Percentiles rank a stretch among this genome's conserved stretches.
Conservation (phyloP, 2,888 invertebrate species). For the Caenorhabditis sp. region DNA sequence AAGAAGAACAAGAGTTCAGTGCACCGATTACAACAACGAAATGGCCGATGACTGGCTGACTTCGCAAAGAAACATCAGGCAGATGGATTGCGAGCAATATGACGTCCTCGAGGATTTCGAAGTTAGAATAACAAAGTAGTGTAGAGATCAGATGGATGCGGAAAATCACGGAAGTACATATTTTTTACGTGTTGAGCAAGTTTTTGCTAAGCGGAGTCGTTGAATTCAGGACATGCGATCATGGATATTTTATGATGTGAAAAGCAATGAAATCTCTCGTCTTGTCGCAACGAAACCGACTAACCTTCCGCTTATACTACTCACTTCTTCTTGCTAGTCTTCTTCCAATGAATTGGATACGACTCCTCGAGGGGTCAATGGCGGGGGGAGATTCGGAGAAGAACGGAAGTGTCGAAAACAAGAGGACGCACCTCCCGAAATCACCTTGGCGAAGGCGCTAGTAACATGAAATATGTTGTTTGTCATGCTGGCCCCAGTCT, state of each 20-base stretch:
- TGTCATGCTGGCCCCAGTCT: slow-evolving; percentile 25
- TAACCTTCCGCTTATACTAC: slow-evolving; percentile 30
- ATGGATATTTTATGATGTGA: slow-evolving; percentile 58
- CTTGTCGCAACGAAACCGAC: not conserved
- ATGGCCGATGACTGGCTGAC: not conserved
- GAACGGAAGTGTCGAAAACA: slow-evolving; percentile 54
- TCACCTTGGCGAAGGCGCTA: slow-evolving; percentile 42
- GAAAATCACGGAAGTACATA: slow-evolving; percentile 15
- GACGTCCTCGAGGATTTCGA: not conserved
- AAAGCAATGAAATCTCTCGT: slow-evolving; percentile 33
- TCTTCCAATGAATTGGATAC: slow-evolving; percentile 40
- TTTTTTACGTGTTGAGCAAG: slow-evolving; percentile 40
- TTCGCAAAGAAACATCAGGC: slow-evolving; percentile 1
- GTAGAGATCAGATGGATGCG: no score
- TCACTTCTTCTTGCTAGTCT: not conserved
- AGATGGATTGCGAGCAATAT: not conserved
- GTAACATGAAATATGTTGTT: slow-evolving; percentile 54
- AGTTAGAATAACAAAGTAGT: slow-evolving; percentile 1
- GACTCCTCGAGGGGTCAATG: not conserved
- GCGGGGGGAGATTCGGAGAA: not conserved
- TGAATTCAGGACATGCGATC: slow-evolving; percentile 44
- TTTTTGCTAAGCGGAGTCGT: not conserved
- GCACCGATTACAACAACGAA: slow-evolving; percentile 24
- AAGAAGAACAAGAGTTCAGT: slow-evolving; percentile 45
- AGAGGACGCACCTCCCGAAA: slow-evolving; percentile 8